Base-by-base conservation (phyloP, 1,140 invertebrate genomes). In the Thalassaphorura encarpata region DNA sequence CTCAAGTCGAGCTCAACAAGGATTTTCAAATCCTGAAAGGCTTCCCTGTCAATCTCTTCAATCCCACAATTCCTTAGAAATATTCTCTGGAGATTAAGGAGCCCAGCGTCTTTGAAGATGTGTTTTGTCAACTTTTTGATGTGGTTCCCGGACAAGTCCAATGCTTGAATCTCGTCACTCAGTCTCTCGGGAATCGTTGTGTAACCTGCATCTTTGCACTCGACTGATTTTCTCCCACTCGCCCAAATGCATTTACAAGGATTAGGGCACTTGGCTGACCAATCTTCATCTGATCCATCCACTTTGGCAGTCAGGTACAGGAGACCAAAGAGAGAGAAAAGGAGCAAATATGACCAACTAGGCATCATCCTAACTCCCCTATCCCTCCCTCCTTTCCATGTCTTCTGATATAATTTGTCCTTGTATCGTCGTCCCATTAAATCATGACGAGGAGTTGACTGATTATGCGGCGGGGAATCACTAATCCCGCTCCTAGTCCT, bases 231-330 rank as follows among this genome's bases (percentile, higher is more conserved):
- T 71, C 90, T 90, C 26, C 87, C 87, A 16, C 83, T 85, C 16
- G 83, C 83, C 88, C 89, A 92, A 72, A 87, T 89, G 76, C 88
- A 92, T 58, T 79, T 78, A 69, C 88, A 91, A 52, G 83, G 81
- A 15, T 76, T 69, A 40, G 85, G 85, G 69, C 87, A 89, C 66
- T 85, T 83, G 15, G 83, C 84, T 84, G 56, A 36, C 61, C 61
- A 62, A 29, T 62, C 61, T 36, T 50, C 52, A 4, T 8, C 31
- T 3, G 48, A n/a, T 36, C 29, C 48, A 39, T 29, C 18, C 5
- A 18, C 46, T 15, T 8, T 5, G 6, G 4, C 6, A 23, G 18
- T 24, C 46, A 48, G 46, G 46, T 48, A 48, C 46, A 48, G 23
- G 6, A 23, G 5, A 8, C 15, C 13, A 29, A 48, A 6, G 15